Evolutionary conservation across 2,888 invertebrate genomes (phyloP).

Genomic region (Stegana nigrithorax): DNA sequence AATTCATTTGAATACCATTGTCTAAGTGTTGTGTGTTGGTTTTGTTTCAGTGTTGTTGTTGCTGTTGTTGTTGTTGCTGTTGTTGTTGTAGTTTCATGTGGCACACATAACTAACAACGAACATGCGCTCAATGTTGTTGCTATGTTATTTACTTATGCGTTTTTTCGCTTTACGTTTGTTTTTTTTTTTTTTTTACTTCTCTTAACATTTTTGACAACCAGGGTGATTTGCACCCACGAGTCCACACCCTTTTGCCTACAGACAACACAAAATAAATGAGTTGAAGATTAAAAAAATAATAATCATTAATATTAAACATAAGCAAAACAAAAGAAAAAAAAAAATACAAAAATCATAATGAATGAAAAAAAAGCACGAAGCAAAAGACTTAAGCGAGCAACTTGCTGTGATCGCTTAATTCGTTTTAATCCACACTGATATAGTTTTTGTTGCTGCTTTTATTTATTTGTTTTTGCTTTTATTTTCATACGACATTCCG

Average conservation of each 20-base stretch:
- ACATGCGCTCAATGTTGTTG: not conserved
- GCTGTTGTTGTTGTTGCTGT: constrained; percentile 9
- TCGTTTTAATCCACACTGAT: constrained; percentile 11
- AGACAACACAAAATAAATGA: constrained; percentile 18
- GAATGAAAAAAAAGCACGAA: constrained; percentile 25
- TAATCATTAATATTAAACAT: constrained; percentile 18
- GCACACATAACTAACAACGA: not conserved
- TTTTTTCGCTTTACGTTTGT: not conserved
- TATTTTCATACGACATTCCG: too few relatives aligned
- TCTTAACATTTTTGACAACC: constrained; percentile 26
- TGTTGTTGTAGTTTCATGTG: constrained; percentile 11
- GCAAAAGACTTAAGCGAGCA: constrained; percentile 57
- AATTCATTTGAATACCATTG: constrained; percentile 54
- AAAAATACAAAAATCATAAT: constrained; percentile 19
- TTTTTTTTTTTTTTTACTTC: constrained; percentile 19
- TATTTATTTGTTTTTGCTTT: constrained; percentile 14
- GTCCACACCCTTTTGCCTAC: constrained; percentile 49
- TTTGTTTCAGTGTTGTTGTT: constrained; percentile 7
- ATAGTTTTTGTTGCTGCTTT: not conserved
- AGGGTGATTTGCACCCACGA: constrained; percentile 57
- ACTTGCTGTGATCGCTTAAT: constrained; percentile 35
- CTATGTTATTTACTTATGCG: not conserved
- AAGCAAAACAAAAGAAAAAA: constrained; percentile 19
- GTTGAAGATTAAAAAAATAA: constrained; percentile 20
- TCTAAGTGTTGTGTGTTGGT: constrained; percentile 14